Evolutionary conservation across 1,140 invertebrate species (phyloP), one percentile per base, ranked within the genome.

Genomic region (Onthophagus taurus): DNA sequence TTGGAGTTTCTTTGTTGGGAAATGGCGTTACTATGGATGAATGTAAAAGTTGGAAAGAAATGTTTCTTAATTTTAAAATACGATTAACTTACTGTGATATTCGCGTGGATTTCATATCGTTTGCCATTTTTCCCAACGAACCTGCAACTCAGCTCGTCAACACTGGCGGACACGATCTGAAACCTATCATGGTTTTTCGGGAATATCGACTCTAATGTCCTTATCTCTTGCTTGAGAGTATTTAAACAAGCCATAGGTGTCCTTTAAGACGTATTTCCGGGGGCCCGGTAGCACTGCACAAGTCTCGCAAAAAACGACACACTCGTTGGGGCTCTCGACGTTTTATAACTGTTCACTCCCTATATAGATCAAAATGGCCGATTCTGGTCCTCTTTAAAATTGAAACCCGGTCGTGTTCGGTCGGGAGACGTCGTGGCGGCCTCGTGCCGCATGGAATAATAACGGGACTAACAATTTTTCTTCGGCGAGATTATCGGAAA

Each of bases 141-240:
- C 68, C 86, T 83, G 78, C 92, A 97, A 60, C 86, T 88, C 56
- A 99, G 76, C 74, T 99, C 95, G 72, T 99, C 94, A 57, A 98
- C 90, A 77, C 90, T 94, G 57, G 94, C 93, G 63, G 89, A 85
- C 68, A 93, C 80, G 70, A 95, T 89, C 77, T 93, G 90, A 83
- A 97, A 97, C 64, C 91, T 77, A 69, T 95, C 89, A 80, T 97
- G 92, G 66, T 80, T 84, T 76, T 90, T 93, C 41, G 89, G 83
- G 74, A 97, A 97, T 60, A 89, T 80, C 66, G 83, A 80, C 74
- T 97, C 90, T 70, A 98, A 76, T 66, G 89, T 86, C 75, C 89
- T 87, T 68, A 97, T 97, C 80, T 97, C 94, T 75, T 93, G 85
- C 74, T 96, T 96, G 58, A 98, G 76, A 55, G 87, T 92, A 70